Percentiles rank a stretch among this genome's conserved stretches.
These are phyloP conservation scores for Eclectus roratus DNA, from an alignment of 2,113 vertebrate species.

Conservation along the genomic window DNA sequence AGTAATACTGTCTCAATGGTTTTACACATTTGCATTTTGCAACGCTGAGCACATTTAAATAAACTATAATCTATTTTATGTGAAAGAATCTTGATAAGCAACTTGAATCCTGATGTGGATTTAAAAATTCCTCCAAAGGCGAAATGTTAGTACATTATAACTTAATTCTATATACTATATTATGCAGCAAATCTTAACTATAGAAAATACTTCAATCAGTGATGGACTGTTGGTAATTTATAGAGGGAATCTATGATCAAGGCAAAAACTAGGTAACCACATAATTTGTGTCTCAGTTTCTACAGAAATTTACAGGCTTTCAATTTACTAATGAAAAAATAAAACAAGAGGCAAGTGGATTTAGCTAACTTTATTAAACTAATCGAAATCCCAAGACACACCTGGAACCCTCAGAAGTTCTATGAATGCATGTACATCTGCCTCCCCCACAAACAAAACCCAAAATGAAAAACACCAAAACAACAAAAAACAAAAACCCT, in stretches of 20 bases:
- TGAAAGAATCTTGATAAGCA: slow-evolving; percentile 59
- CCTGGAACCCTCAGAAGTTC: slow-evolving; percentile 84
- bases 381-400: slow-evolving; percentile 91
- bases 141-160: slow-evolving; percentile 76
- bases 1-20: slow-evolving; percentile 68
- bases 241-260: slow-evolving; percentile 70
- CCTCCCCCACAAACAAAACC: not conserved
- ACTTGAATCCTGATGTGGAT: slow-evolving; percentile 69
- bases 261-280: slow-evolving; percentile 73
- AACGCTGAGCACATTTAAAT: slow-evolving; percentile 72
- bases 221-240: slow-evolving; percentile 76
- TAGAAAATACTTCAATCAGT: slow-evolving; percentile 78
- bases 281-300: slow-evolving; percentile 69
- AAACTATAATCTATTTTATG: slow-evolving; percentile 65
- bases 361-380: slow-evolving; percentile 99
- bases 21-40: slow-evolving; percentile 60
- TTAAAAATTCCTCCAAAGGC: slow-evolving; percentile 76
- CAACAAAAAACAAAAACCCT: slow-evolving; percentile 16
- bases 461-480: not conserved
- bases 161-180: slow-evolving; percentile 79
- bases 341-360: slow-evolving; percentile 83
- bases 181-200: slow-evolving; percentile 79
- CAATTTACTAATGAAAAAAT: slow-evolving; percentile 72
- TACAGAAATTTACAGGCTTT: slow-evolving; percentile 76
- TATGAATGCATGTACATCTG: slow-evolving; percentile 90